phyloP scores from a whole-genome alignment of 2,797 vertebrate species.

The Macropus fuliginosus region DNA sequence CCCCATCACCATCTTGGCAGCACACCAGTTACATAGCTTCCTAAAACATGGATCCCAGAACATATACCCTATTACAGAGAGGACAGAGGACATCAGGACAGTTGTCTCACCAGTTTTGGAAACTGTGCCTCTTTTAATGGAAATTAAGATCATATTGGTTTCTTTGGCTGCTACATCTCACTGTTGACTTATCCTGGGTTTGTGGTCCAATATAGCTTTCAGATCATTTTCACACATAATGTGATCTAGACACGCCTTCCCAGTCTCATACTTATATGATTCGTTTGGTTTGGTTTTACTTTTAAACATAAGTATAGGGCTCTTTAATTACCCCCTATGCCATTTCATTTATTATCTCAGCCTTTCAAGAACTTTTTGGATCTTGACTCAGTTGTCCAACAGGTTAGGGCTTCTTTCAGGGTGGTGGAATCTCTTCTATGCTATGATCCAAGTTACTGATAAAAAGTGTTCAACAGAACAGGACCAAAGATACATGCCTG shows the following conservation, averaged over 20 bases:
- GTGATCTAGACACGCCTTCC: background rate
- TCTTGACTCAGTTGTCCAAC: background rate
- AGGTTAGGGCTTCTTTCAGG: background rate
- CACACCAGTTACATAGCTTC: background rate
- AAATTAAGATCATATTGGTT: background rate
- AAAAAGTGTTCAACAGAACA: background rate
- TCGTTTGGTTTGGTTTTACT: background rate
- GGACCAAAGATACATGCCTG: background rate
- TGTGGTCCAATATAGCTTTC: background rate
- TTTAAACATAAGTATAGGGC: background rate
- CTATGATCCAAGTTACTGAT: background rate
- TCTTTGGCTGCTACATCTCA: background rate
- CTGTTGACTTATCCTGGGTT: background rate
- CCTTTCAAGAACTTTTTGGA: background rate
- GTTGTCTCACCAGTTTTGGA: background rate
- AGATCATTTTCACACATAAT: background rate
- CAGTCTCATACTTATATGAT: background rate
- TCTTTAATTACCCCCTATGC: background rate
- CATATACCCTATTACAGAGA: background rate
- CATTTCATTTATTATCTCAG: background rate
- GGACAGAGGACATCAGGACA: background rate
- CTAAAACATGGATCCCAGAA: background rate
- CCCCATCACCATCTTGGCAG: background rate
- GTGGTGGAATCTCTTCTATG: background rate
- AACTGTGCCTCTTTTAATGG: background rate